phyloP scores from a whole-genome alignment of 2,888 invertebrate genomes.

The Nemotelus pantherinus region DNA sequence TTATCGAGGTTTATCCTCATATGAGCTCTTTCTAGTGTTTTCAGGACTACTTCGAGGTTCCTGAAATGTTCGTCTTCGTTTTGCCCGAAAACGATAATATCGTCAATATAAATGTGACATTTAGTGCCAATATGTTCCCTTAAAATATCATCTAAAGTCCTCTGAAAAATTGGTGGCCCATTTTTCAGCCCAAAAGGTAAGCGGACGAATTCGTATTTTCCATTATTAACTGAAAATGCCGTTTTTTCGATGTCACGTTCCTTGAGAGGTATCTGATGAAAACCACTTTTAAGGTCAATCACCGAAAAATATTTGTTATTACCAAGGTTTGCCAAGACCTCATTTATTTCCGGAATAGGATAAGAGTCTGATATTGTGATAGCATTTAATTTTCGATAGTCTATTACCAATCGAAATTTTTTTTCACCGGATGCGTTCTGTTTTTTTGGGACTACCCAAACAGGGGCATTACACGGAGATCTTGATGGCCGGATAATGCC shows the following conservation, averaged over 20 bases:
- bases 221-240: constrained; percentile 12
- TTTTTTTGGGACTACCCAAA: background rate
- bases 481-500: background rate
- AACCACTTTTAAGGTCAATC: background rate
- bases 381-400: background rate
- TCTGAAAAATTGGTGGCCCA: background rate
- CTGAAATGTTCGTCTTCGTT: background rate
- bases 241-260: constrained; percentile 6
- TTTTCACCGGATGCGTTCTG: background rate
- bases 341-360: too few species aligned
- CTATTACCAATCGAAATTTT: background rate
- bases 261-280: constrained; percentile 5
- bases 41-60: background rate
- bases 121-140: background rate
- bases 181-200: background rate
- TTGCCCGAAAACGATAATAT: constrained; percentile 1
- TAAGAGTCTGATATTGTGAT: too few species aligned
- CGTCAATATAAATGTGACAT: background rate
- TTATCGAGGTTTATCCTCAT: background rate
- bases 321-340: too few species aligned
- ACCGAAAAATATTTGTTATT: too few species aligned
- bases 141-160: constrained; percentile 1
- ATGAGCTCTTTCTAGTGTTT: background rate
- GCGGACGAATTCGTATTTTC: background rate
- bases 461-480: background rate